These are phyloP conservation scores for Lingula anatina DNA, from an alignment of 2,888 invertebrate species.

Conservation along the genomic window DNA sequence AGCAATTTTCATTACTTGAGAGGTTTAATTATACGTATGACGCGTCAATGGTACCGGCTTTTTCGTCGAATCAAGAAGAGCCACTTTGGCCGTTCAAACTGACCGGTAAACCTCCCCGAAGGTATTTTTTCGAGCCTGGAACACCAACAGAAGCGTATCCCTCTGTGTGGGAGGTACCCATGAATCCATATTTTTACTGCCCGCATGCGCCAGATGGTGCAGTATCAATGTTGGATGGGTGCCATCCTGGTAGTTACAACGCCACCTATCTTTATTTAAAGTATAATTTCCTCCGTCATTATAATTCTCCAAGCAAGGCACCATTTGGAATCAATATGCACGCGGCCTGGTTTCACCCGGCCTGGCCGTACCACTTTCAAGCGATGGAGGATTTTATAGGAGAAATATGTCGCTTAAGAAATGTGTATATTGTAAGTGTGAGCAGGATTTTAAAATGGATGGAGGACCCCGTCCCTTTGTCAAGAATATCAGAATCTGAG, in stretches of 20 bases:
- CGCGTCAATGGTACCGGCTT: constrained; percentile 75
- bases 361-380: constrained; percentile 39
- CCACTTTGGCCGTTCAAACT: constrained; percentile 94
- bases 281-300: constrained; percentile 70
- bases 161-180: constrained; percentile 63
- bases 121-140: not conserved
- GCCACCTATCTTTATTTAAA: constrained; percentile 54
- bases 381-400: constrained; percentile 11
- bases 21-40: constrained; percentile 90
- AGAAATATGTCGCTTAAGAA: constrained; percentile 5
- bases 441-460: constrained; percentile 14
- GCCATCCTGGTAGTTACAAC: constrained; percentile 1
- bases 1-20: constrained; percentile 87
- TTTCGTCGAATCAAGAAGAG: constrained; percentile 75
- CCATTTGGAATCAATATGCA: constrained; percentile 77
- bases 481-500: no score
- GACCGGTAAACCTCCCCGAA: constrained; percentile 57
- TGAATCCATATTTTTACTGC: constrained; percentile 36
- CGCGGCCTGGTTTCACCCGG: constrained; percentile 73
- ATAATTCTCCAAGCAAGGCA: constrained; percentile 59
- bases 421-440: constrained; percentile 14
- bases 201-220: constrained; percentile 10
- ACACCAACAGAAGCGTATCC: constrained; percentile 29
- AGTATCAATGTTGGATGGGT: constrained; percentile 20
- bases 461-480: constrained; percentile 7